These are phyloP conservation scores for Rhea americana DNA, from an alignment of 2,113 vertebrate genomes.

Conservation along the genomic window DNA sequence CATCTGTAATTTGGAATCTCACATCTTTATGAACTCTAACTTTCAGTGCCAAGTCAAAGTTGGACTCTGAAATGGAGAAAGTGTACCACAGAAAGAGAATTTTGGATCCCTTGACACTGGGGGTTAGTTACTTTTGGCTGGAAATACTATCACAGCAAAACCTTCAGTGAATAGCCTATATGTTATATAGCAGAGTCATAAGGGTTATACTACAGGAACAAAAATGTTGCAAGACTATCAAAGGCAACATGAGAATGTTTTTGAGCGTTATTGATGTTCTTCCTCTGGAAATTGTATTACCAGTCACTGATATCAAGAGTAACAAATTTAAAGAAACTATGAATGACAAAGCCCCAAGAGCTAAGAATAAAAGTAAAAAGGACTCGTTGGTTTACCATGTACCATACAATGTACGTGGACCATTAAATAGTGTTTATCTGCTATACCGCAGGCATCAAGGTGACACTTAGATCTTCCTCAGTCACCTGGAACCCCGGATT, in stretches of 20 bases:
- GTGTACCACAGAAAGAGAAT: not conserved
- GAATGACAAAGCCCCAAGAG: slow-evolving; percentile 58
- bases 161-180: slow-evolving; percentile 24
- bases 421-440: not conserved
- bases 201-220: not conserved
- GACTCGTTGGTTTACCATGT: not conserved
- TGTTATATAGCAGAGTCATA: slow-evolving; percentile 6
- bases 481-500: not conserved
- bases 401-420: not conserved
- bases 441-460: not conserved
- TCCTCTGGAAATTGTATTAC: slow-evolving; percentile 61
- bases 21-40: not conserved
- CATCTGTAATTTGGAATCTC: not conserved
- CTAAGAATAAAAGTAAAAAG: slow-evolving; percentile 19
- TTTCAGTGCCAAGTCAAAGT: not conserved
- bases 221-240: slow-evolving; percentile 46
- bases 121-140: not conserved
- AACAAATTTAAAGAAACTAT: slow-evolving; percentile 69
- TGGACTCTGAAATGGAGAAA: slow-evolving; percentile 10
- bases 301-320: slow-evolving; percentile 65
- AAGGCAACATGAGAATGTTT: slow-evolving; percentile 63
- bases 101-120: slow-evolving; percentile 9
- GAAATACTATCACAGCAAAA: slow-evolving; percentile 11
- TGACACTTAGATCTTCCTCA: not conserved
- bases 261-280: slow-evolving; percentile 59